Evolutionary conservation across 2,888 invertebrate genomes (phyloP).

Genomic region (Ctenicera cuprea): DNA sequence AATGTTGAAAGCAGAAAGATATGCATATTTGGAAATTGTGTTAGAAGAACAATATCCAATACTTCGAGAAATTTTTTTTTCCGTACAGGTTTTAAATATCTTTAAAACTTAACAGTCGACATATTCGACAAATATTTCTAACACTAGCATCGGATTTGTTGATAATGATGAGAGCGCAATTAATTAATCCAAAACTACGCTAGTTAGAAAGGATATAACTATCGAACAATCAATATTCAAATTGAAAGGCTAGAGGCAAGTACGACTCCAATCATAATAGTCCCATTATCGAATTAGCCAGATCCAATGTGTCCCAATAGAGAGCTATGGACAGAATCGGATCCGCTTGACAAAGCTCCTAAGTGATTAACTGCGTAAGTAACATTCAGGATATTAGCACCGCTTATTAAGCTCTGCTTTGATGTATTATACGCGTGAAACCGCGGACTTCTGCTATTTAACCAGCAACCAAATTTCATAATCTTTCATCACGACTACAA

Average conservation of each 20-base stretch:
- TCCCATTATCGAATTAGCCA: constrained; percentile 58
- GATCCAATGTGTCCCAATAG: constrained; percentile 53
- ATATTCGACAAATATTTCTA: too few species aligned
- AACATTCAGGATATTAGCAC: constrained; percentile 44
- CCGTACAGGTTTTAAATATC: too few species aligned
- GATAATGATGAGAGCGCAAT: too few species aligned
- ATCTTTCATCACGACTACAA: too few species aligned
- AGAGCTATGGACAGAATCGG: constrained; percentile 47
- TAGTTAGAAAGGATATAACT: not conserved
- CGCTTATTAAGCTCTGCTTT: constrained; percentile 39
- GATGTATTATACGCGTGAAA: constrained; percentile 24
- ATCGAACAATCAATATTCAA: constrained; percentile 41
- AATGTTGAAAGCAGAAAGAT: too few species aligned
- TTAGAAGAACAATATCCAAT: too few species aligned
- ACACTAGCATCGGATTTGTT: too few species aligned
- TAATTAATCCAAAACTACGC: not conserved
- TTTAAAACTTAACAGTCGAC: too few species aligned
- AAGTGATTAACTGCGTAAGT: constrained; percentile 46
- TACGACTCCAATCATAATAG: constrained; percentile 55
- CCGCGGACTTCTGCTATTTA: constrained; percentile 8
- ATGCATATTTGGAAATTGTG: too few species aligned
- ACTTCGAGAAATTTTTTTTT: too few species aligned
- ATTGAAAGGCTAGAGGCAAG: constrained; percentile 43
- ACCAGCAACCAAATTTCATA: not conserved
- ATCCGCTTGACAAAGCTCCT: constrained; percentile 50